Base-by-base conservation (phyloP, 2,113 vertebrate species). In the Barnardius zonarius region DNA sequence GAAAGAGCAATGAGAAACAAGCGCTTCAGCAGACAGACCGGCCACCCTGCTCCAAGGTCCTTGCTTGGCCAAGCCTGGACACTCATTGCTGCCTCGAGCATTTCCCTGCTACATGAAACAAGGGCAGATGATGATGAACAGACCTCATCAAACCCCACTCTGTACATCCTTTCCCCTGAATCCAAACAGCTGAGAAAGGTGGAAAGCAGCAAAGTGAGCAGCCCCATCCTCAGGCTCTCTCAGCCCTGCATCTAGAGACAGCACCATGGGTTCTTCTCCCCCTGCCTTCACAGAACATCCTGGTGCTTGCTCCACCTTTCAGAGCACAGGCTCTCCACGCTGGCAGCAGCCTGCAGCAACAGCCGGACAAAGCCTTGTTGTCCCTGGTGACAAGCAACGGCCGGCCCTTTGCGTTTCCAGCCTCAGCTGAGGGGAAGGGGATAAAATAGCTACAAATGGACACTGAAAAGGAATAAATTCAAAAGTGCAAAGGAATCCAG, bases 1-100 rank as follows among this genome's bases (percentile, higher is more conserved):
- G 11, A 35, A 16, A 68, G 3, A 86, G 6, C 11, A 62, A 5
- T 0, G 23, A 64, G 6, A 39, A 90, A 70, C 49, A 64, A 41
- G 17, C 41, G 9, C 61, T 39, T 14, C 16, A 76, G 59, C 44
- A 86, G 33, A 61, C 1, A 8, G 43, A 43, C 5, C 70, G 25
- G 51, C 24, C 67, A 76, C 16, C 22, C 44, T n/a, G 44, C 24
- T 48, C 59, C 0, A 0, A 39, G 39, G 11, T 19, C 33, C 22
- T 55, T 59, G 12, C 49, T 44, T 16, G 28, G 63, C 17, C 55
- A 43, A 84, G 24, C 67, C n/a, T 64, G 33, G 20, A 5, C 13
- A 25, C 2, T 17, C 33, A 33, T 10, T 41, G 24, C 30, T 31
- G 61, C 7, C 19, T 17, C 48, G 31, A 25, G 27, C 27, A 75